Conservation (phyloP, 2,888 invertebrate genomes). For the Oscheius sp. region DNA sequence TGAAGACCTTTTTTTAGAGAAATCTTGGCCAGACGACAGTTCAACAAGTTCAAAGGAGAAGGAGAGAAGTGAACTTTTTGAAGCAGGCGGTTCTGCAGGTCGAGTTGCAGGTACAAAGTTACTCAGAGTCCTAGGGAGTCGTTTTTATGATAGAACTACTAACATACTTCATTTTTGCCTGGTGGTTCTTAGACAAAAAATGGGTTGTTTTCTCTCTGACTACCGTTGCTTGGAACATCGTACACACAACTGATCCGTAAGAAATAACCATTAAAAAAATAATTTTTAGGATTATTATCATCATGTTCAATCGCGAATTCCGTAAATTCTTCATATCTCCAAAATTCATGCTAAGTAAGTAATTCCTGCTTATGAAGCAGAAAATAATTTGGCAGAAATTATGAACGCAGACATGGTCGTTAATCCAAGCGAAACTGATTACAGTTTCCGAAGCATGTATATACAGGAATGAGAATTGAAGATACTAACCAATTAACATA, state of each 20-base stretch:
- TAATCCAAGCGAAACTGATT: no score
- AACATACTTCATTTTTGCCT: constrained; percentile 40
- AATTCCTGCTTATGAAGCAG: neutral
- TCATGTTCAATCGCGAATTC: constrained; percentile 25
- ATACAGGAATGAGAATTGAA: no score
- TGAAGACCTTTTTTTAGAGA: neutral
- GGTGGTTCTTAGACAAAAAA: constrained; percentile 27
- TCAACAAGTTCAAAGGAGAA: constrained; percentile 11
- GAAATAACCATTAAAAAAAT: neutral
- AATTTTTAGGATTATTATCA: constrained; percentile 22
- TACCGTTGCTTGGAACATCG: constrained; percentile 38
- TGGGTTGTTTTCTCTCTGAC: constrained; percentile 40
- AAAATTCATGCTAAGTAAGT: constrained; percentile 12
- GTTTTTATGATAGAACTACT: constrained; percentile 46
- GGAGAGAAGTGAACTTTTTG: constrained; percentile 24
- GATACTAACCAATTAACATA: neutral
- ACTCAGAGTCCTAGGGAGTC: constrained; percentile 38
- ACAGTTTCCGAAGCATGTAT: no score
- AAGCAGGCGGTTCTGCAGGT: constrained; percentile 25
- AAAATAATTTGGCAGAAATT: no score
- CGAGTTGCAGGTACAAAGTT: neutral
- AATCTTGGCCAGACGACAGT: neutral
- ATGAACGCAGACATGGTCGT: no score
- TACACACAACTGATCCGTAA: constrained; percentile 46
- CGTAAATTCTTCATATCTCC: constrained; percentile 20